Base-by-base conservation (phyloP, 2,888 invertebrate genomes). In the Sphinx pinastri region DNA sequence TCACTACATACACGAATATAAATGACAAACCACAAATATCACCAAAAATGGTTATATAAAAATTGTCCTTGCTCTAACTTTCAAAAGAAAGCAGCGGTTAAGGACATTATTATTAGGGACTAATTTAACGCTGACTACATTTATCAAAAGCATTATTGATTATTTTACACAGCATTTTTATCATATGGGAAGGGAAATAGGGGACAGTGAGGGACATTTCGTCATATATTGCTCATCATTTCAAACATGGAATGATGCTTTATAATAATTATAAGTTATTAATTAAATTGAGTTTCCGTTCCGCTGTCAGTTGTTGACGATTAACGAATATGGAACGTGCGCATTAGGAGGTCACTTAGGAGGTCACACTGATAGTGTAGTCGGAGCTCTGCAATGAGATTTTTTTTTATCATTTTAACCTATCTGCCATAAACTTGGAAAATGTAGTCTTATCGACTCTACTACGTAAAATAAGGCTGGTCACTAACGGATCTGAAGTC, bases 11-110 rank as follows among this genome's bases (percentile, higher is more conserved):
- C 51, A 51, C 4, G 47, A 47, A 54, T 16, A 54, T 55, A 19
- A 11, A 4, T 25, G 55, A 55, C 19, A 19, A 55, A 52, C 0
- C 4, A 0, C 4, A 52, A 52, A 25, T 25, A 25, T 25, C 7
- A 7, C 14, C 5, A 14, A n/a, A n/a, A 11, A 55, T 19, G 3
- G 10, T 8, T 11, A 55, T 16, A 13, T 19, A 13, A 47, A 14
- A 68, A 38, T 47, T 59, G 55, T 81, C 79, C 86, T 90, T 88
- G 78, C 83, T 81, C 87, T 70, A 73, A 85, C 88, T 90, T 90
- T 89, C 80, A 12, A 7, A 31, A 38, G 82, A 88, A 90, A 90
- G 84, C 78, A 77, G 86, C 68, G 73, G 84, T 71, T 70, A 88
- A 88, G 88, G 73, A 79, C 73, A 49, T 38, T 38, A 54, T 11